Evolutionary conservation across 2,888 invertebrate genomes (phyloP).

Genomic region (Ophion ventricosus): DNA sequence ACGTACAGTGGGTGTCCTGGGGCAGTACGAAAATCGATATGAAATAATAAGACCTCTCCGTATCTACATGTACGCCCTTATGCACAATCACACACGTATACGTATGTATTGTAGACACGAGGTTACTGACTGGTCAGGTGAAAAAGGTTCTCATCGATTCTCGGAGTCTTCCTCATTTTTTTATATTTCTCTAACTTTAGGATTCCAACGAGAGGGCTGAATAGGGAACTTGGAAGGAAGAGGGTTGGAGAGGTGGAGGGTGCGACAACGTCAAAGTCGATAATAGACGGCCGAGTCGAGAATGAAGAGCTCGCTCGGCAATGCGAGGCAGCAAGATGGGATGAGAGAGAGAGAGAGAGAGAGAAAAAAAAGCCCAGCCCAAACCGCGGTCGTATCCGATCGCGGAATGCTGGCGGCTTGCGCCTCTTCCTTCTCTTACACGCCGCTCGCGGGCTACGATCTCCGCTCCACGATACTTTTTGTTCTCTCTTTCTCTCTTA

Average conservation of each 20-base stretch:
- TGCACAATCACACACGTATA: neutral
- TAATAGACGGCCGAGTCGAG: constrained; percentile 34
- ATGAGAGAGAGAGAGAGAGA: constrained; percentile 6
- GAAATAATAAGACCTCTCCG: constrained; percentile 58
- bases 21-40: constrained; percentile 64
- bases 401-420: constrained; percentile 53
- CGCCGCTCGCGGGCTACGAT: neutral
- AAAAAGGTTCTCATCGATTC: constrained; percentile 35
- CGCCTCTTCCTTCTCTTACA: constrained; percentile 39
- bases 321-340: constrained; percentile 2
- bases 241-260: too few relatives aligned
- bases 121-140: constrained; percentile 9
- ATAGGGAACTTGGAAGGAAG: neutral
- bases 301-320: constrained; percentile 38
- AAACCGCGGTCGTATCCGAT: constrained; percentile 61
- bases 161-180: constrained; percentile 10
- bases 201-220: neutral
- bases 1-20: constrained; percentile 38
- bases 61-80: constrained; percentile 13
- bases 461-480: too few relatives aligned
- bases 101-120: neutral
- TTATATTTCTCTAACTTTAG: neutral
- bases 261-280: constrained; percentile 2
- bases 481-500: neutral
- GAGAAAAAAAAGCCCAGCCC: constrained; percentile 57